These are phyloP conservation scores for Onychostoma macrolepis DNA, from an alignment of 2,113 vertebrate genomes.

Conservation along the genomic window DNA sequence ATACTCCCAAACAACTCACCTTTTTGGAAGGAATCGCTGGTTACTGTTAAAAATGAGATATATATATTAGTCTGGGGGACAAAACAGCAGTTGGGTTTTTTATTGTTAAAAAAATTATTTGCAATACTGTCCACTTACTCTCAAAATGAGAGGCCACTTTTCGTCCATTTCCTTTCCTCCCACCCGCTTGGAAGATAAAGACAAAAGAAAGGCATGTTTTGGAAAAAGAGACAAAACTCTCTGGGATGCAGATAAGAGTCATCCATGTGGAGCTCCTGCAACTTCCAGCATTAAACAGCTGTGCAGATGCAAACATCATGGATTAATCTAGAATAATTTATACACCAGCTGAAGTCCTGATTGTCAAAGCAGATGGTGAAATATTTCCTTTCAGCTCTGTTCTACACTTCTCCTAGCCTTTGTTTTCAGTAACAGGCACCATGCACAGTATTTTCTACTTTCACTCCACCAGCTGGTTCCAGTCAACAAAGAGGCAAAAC, in stretches of 20 bases:
- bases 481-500: constrained; percentile 62
- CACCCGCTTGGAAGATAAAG: constrained; percentile 66
- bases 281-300: constrained; percentile 58
- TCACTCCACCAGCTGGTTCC: constrained; percentile 68
- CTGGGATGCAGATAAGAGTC: constrained; percentile 47
- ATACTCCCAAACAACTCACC: constrained; percentile 65
- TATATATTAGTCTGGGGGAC: constrained; percentile 17
- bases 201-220: constrained; percentile 46
- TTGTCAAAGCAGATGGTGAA: constrained; percentile 70
- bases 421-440: constrained; percentile 65
- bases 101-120: constrained; percentile 52
- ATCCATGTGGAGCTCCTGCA: constrained; percentile 49
- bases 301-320: constrained; percentile 63
- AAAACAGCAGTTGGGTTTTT: not conserved
- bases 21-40: constrained; percentile 74
- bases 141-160: constrained; percentile 81
- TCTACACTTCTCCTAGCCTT: constrained; percentile 71
- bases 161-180: constrained; percentile 69
- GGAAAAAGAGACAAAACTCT: constrained; percentile 60
- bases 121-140: constrained; percentile 76
- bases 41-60: constrained; percentile 69
- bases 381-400: constrained; percentile 71
- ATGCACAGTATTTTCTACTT: constrained; percentile 42
- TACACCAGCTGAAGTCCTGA: constrained; percentile 66
- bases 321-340: constrained; percentile 65